These are phyloP conservation scores for Scytalopus superciliaris DNA, from an alignment of 2,113 vertebrate species.

Conservation along the genomic window DNA sequence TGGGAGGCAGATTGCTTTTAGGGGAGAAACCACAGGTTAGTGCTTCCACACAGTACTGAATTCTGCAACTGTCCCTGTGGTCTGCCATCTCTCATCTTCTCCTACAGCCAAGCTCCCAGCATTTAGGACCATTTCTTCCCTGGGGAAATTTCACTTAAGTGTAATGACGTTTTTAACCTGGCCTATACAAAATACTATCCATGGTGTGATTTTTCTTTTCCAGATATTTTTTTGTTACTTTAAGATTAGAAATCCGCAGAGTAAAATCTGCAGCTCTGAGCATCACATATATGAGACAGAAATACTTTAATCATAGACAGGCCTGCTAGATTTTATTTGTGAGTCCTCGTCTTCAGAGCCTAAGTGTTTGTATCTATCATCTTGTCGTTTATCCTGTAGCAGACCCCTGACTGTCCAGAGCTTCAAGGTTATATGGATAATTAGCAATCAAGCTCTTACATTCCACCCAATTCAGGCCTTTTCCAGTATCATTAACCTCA, in stretches of 20 bases:
- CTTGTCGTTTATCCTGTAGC: background rate
- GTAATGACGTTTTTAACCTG: background rate
- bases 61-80: background rate
- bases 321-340: background rate
- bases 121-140: background rate
- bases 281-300: background rate
- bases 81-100: background rate
- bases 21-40: background rate
- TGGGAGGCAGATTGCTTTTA: background rate
- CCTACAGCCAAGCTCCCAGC: background rate
- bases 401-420: background rate
- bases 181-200: background rate
- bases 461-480: background rate
- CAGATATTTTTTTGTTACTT: background rate
- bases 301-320: background rate
- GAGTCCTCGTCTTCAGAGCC: background rate
- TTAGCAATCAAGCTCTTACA: background rate
- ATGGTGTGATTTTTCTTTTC: background rate
- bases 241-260: background rate
- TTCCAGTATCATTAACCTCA: background rate
- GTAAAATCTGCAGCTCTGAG: background rate
- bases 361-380: background rate
- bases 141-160: background rate
- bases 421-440: background rate
- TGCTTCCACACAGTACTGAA: background rate